Percentiles rank a stretch among this genome's conserved stretches.
phyloP scores from a whole-genome alignment of 1,140 invertebrate species.

The Cydia fagiglandana region DNA sequence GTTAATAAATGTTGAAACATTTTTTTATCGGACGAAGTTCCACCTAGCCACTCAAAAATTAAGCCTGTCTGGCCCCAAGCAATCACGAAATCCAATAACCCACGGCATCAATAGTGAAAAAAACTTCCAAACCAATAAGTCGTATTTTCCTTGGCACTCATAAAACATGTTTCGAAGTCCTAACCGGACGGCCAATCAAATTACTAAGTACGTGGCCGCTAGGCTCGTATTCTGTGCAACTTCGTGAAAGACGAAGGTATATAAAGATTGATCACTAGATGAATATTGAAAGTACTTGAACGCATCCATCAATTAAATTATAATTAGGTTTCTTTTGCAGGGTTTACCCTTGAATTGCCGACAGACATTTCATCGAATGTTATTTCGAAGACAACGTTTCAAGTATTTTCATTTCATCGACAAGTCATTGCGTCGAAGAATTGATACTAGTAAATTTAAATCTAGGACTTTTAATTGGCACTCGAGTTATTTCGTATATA shows the following conservation, averaged over 20 bases:
- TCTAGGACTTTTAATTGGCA: too few relatives aligned
- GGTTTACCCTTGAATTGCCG: too few relatives aligned
- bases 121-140: conserved; percentile 37
- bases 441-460: too few relatives aligned
- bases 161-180: conserved; percentile 48
- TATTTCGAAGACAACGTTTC: too few relatives aligned
- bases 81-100: conserved; percentile 26
- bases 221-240: conserved; percentile 41
- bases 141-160: conserved; percentile 45
- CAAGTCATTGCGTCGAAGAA: too few relatives aligned
- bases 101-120: conserved; percentile 33
- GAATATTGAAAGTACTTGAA: background rate
- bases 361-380: too few relatives aligned
- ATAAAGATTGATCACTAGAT: conserved; percentile 11
- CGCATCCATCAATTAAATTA: background rate
- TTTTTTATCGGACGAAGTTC: background rate
- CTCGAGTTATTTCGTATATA: too few relatives aligned
- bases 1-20: background rate
- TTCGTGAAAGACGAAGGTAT: background rate
- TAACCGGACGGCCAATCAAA: conserved; percentile 51
- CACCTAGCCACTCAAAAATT: background rate
- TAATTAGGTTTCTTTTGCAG: too few relatives aligned
- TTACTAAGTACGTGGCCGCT: conserved; percentile 49
- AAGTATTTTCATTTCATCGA: too few relatives aligned
- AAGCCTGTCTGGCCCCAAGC: background rate